Percentiles rank a stretch among this genome's conserved stretches.
Evolutionary conservation across 2,888 invertebrate species (phyloP).

Genomic region (Stenchaetothrips biformis): DNA sequence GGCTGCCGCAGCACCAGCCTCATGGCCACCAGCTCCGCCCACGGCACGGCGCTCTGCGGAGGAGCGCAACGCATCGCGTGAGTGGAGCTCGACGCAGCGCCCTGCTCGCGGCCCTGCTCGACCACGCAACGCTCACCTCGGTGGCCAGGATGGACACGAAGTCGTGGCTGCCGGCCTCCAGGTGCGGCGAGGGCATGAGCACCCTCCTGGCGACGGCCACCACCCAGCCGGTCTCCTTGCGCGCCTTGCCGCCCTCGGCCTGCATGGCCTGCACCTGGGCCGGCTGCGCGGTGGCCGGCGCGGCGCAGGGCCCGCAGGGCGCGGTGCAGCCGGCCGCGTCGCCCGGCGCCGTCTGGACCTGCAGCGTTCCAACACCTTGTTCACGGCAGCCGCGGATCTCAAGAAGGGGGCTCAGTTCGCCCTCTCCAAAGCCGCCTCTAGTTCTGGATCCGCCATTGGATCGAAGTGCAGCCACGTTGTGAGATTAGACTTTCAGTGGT

Average conservation of each 20-base stretch:
- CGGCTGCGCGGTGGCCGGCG: no score
- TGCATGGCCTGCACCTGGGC: background rate
- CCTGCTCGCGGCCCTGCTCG: no score
- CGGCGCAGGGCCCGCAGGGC: no score
- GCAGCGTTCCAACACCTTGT: no score
- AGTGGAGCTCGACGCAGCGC: no score
- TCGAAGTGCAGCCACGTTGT: no score
- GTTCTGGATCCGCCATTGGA: no score
- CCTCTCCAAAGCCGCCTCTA: no score
- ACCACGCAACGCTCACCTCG: slow-evolving; percentile 37
- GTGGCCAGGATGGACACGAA: slow-evolving; percentile 42
- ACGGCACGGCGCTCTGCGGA: slow-evolving; percentile 42
- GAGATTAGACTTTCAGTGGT: no score
- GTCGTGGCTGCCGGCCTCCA: slow-evolving; percentile 43
- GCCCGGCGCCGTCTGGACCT: background rate
- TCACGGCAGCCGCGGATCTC: no score
- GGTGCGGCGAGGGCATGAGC: slow-evolving; percentile 43
- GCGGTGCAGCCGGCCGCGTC: background rate
- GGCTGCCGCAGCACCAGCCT: slow-evolving; percentile 45
- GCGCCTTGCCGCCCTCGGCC: slow-evolving; percentile 5
- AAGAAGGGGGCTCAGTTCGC: no score
- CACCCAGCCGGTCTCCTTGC: slow-evolving; percentile 39
- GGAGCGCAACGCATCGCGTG: slow-evolving; percentile 7
- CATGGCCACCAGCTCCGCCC: slow-evolving; percentile 43
- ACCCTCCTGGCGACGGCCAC: slow-evolving; percentile 40